Base-by-base conservation (phyloP, 2,888 invertebrate species). In the Malacosoma neustria region DNA sequence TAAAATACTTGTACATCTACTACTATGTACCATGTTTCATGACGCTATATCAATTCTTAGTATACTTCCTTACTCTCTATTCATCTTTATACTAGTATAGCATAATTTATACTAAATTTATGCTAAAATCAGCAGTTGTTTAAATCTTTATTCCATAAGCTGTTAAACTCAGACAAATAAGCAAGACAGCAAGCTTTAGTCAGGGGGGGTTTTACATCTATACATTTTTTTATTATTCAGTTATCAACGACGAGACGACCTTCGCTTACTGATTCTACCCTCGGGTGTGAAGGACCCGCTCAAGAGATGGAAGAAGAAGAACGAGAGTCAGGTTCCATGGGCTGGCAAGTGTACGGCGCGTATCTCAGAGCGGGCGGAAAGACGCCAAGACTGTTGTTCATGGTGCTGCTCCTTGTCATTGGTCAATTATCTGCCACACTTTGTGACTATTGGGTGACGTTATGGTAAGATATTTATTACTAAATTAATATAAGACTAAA, bases 391-490 rank as follows among this genome's bases (percentile, higher is more conserved):
- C 69, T 92, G 0, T 14, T 73, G 1, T 68, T 88, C 29, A 87
- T 91, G 55, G 54, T 88, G 0, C 14, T 88, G 0, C 67, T 92
- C 0, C 88, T 91, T 29, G 41, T 92, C 0, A 42, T 91, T 5
- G 89, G 92, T 0, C 92, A 93, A 60, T 60, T 88, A 0, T 80
- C 90, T 5, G 89, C 92, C 0, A 93, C 91, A 29, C 89, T 90
- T 0, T 90, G 90, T 4, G 94, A 94, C 61, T 93, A 90, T 54
- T 94, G 93, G 87, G 88, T 94, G 6, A 91, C 92, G 4, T 89
- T 89, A 58, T 94, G 93, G 93, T 90, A 65, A 55, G 37, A 36
- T 31, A n/a, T 22, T 7, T 22, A 14, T 41, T n/a, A n/a, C n/a
- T n/a, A 31, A 1, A n/a, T 7, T 3, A 11, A 30, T 11, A n/a